These are phyloP conservation scores for Scyliorhinus canicula DNA, from an alignment of 2,797 vertebrate species.

Conservation along the genomic window DNA sequence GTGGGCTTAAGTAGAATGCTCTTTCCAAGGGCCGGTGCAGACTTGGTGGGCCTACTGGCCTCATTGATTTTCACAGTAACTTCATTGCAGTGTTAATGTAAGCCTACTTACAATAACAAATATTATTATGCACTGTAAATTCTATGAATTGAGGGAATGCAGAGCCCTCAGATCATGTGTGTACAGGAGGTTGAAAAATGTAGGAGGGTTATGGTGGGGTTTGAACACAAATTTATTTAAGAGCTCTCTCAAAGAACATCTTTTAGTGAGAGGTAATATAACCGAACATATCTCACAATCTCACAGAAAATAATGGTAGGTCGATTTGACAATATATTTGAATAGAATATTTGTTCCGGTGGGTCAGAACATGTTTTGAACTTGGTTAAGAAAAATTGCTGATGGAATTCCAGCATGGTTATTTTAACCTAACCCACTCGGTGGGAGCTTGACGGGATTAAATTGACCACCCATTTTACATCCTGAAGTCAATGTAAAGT, in stretches of 20 bases:
- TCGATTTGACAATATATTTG: background rate
- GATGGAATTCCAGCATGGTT: background rate
- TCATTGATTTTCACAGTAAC: too few species aligned
- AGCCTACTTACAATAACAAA: too few species aligned
- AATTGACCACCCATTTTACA: background rate
- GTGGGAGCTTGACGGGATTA: background rate
- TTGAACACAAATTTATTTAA: background rate
- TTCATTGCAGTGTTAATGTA: too few species aligned
- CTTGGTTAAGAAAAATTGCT: background rate
- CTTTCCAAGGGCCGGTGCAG: too few species aligned
- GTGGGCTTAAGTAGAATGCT: too few species aligned
- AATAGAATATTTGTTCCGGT: background rate
- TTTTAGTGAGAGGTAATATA: background rate
- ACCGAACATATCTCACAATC: background rate
- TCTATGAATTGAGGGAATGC: background rate
- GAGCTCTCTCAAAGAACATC: background rate
- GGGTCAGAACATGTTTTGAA: background rate
- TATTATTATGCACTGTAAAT: too few species aligned
- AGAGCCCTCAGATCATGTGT: background rate
- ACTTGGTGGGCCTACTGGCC: too few species aligned
- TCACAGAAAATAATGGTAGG: background rate
- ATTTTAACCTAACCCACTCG: background rate
- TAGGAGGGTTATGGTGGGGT: background rate
- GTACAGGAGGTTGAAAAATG: background rate
- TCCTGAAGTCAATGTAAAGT: background rate